These are phyloP conservation scores for Orthonevra nobilis DNA, from an alignment of 2,888 invertebrate genomes.

Conservation along the genomic window DNA sequence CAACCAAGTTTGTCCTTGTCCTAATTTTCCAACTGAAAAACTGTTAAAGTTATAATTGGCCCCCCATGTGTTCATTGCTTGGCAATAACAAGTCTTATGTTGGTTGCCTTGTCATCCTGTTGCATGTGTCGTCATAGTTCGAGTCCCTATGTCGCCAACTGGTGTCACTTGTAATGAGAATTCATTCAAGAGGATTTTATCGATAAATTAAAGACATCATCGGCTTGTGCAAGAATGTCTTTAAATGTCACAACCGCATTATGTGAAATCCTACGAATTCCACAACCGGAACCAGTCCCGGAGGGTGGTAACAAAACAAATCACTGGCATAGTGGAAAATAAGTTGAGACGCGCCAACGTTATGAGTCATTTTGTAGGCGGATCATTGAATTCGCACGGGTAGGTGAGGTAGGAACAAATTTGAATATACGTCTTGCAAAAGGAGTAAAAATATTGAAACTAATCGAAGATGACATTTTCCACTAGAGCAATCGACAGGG, in stretches of 20 bases:
- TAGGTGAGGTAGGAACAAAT: too few relatives aligned
- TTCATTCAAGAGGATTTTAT: conserved; percentile 38
- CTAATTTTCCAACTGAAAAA: conserved; percentile 3
- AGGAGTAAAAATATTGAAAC: neutral
- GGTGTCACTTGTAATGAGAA: conserved; percentile 56
- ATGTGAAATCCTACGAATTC: conserved; percentile 27
- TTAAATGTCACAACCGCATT: conserved; percentile 11
- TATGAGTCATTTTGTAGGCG: conserved; percentile 37
- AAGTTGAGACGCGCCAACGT: conserved; percentile 39
- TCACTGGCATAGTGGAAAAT: conserved; percentile 64
- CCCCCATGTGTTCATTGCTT: too few relatives aligned
- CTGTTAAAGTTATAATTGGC: too few relatives aligned
- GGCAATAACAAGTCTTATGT: too few relatives aligned
- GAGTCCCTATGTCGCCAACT: neutral
- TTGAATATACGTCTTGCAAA: too few relatives aligned
- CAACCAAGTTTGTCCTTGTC: conserved; percentile 36
- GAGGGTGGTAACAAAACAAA: conserved; percentile 18
- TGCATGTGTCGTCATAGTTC: conserved; percentile 10
- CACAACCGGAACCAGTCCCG: conserved; percentile 4
- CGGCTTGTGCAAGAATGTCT: neutral
- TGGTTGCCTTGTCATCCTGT: conserved; percentile 17
- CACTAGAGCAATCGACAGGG: conserved; percentile 29
- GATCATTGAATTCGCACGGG: too few relatives aligned
- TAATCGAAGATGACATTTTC: conserved; percentile 23
- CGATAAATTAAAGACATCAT: conserved; percentile 43